Percentiles rank a stretch among this genome's conserved stretches.
phyloP scores from a whole-genome alignment of 2,797 vertebrate species.

The Tokudaia muenninki region DNA sequence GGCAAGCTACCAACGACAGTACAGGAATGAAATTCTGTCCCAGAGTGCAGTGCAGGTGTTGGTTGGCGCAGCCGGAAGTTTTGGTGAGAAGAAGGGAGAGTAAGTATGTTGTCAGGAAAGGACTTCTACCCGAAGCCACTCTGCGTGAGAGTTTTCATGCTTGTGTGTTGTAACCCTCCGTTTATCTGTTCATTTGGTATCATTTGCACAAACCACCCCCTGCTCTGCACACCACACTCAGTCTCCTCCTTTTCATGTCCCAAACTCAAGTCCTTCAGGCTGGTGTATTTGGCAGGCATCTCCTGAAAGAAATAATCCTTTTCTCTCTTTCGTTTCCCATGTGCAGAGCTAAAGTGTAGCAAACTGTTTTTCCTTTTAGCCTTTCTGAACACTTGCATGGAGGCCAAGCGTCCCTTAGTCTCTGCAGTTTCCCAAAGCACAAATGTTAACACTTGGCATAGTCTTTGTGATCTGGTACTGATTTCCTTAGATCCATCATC shows the following conservation, averaged over 20 bases:
- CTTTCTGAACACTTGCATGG: background rate
- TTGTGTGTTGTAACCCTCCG: background rate
- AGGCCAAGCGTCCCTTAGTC: background rate
- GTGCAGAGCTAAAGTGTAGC: background rate
- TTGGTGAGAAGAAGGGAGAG: constrained; percentile 81
- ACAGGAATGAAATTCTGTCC: constrained; percentile 75
- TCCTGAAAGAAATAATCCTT: background rate
- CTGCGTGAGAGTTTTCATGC: background rate
- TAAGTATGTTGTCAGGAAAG: constrained; percentile 74
- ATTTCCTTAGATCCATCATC: background rate
- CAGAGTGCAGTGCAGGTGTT: constrained; percentile 82
- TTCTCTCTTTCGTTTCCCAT: background rate
- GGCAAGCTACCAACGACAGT: constrained; percentile 85
- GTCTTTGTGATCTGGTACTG: background rate
- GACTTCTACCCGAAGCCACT: background rate
- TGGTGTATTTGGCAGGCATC: background rate
- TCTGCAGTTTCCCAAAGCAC: background rate
- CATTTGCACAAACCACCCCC: background rate
- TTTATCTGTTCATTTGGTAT: background rate
- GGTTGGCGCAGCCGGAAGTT: constrained; percentile 82
- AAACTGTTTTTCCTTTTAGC: background rate
- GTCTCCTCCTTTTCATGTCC: background rate
- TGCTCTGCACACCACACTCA: background rate
- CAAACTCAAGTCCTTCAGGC: background rate
- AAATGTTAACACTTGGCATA: background rate